Conservation (phyloP, 2,797 vertebrate genomes). For the Girardinus metallicus region DNA sequence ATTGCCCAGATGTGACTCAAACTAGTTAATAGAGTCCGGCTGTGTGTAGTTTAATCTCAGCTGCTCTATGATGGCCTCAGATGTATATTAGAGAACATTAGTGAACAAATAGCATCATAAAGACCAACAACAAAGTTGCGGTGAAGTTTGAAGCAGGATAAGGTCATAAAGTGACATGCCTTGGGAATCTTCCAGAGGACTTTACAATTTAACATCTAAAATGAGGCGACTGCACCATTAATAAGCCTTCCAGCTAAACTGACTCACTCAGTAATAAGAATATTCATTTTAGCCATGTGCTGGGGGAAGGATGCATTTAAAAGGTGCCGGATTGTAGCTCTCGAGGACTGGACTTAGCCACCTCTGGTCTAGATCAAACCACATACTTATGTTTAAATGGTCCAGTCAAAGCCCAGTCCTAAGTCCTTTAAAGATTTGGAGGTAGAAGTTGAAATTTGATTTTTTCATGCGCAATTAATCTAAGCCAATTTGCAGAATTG, state of each 20-base stretch:
- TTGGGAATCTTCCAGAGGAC: neutral
- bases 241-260: neutral
- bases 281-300: neutral
- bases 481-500: neutral
- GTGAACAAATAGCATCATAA: neutral
- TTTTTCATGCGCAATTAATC: neutral
- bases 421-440: neutral
- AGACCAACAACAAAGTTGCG: neutral
- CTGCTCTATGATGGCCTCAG: neutral
- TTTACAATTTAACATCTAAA: neutral
- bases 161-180: neutral
- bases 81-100: neutral
- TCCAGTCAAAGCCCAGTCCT: neutral
- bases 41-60: neutral
- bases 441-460: neutral
- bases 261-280: neutral
- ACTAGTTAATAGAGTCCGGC: neutral
- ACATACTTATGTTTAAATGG: neutral
- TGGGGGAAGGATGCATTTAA: neutral
- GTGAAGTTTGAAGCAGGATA: neutral
- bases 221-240: neutral
- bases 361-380: neutral
- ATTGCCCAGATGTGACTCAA: conserved; percentile 1
- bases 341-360: neutral
- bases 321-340: neutral